phyloP scores from a whole-genome alignment of 2,797 vertebrate species.

The Forpus xanthops region DNA sequence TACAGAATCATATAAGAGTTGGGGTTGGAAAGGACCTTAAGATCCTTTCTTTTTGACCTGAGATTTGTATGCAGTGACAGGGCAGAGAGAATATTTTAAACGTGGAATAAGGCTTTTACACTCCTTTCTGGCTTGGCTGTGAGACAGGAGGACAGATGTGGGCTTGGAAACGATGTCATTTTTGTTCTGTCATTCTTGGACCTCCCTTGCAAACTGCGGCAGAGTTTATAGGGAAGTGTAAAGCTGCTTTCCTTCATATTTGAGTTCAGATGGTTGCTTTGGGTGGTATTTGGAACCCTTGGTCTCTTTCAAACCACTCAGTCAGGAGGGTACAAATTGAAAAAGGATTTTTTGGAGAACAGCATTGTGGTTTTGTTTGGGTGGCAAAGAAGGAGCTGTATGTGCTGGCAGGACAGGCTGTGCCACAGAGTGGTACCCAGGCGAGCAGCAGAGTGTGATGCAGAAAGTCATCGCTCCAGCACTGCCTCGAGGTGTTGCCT shows the following conservation, averaged over 20 bases:
- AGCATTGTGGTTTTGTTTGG: background rate
- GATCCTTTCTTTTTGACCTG: background rate
- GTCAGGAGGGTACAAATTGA: background rate
- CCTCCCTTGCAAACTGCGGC: background rate
- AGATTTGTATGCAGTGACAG: background rate
- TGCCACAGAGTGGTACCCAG: background rate
- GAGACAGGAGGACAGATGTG: background rate
- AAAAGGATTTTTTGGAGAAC: background rate
- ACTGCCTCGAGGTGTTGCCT: background rate
- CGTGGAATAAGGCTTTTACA: conserved; percentile 21
- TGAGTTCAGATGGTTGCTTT: conserved; percentile 8
- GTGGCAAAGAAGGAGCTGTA: background rate
- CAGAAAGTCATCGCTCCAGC: background rate
- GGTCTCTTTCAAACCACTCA: fast-evolving
- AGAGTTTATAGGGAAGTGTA: conserved; percentile 10
- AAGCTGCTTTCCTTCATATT: background rate
- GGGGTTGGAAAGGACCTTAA: background rate
- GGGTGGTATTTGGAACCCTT: background rate
- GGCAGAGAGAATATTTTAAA: background rate
- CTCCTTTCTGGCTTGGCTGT: background rate
- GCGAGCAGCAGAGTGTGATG: background rate
- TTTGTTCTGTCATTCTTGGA: conserved; percentile 42
- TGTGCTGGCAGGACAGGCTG: fast-evolving
- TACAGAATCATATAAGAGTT: background rate
- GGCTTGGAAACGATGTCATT: background rate